phyloP scores from a whole-genome alignment of 2,113 vertebrate species.

The Dipodomys merriami region DNA sequence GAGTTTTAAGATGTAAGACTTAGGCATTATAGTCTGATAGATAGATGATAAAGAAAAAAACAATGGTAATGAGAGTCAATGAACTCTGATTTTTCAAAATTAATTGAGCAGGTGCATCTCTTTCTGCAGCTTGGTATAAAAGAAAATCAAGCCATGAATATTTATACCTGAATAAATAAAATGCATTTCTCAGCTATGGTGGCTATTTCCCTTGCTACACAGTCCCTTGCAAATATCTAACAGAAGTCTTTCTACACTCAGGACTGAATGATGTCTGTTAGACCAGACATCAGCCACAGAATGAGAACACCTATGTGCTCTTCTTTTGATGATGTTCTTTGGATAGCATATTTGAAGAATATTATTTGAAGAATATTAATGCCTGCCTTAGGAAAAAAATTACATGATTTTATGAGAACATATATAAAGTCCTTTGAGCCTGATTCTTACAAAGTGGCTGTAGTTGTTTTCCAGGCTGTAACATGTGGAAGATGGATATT shows the following conservation, averaged over 20 bases:
- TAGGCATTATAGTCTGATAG: background rate
- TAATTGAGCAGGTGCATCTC: background rate
- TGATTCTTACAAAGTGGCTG: background rate
- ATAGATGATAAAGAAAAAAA: background rate
- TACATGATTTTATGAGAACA: background rate
- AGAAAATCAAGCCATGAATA: background rate
- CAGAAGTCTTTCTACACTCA: background rate
- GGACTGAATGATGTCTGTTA: background rate
- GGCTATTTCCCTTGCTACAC: background rate
- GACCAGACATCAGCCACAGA: background rate
- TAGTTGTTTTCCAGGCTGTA: background rate
- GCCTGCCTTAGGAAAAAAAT: conserved; percentile 22
- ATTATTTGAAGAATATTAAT: background rate
- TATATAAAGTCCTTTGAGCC: background rate
- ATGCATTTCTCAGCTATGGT: background rate
- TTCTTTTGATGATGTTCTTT: conserved; percentile 15
- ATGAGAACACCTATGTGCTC: background rate
- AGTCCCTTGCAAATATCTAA: background rate
- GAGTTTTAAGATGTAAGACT: background rate
- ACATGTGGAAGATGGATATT: background rate
- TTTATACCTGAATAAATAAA: conserved; percentile 28
- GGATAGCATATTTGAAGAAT: background rate
- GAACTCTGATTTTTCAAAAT: background rate
- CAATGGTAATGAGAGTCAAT: background rate
- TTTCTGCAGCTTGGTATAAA: background rate